A percentile compares a stretch with the other conserved stretches of the same genome.
Conservation (phyloP, 1,140 invertebrate genomes). For the Bombus affinis region DNA sequence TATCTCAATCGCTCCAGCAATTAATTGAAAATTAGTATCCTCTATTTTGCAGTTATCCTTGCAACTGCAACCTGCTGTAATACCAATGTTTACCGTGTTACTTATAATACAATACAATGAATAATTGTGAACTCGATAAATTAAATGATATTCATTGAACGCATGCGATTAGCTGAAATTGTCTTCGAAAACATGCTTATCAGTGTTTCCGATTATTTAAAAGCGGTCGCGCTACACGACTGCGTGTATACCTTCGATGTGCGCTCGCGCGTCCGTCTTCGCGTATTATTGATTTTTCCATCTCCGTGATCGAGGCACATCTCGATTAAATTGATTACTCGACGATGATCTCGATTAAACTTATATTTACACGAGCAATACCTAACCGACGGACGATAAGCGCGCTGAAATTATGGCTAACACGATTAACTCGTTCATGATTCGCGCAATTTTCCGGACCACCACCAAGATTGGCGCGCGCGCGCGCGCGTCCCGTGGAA, state of each 20-base stretch:
- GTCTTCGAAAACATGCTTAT: neutral
- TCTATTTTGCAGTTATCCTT: neutral
- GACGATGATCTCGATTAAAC: constrained; percentile 50
- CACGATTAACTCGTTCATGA: constrained; percentile 40
- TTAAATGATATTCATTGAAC: too few species aligned
- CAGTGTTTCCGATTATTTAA: neutral
- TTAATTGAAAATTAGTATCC: neutral
- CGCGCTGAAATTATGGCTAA: constrained; percentile 43
- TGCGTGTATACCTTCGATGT: neutral
- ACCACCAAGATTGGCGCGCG: neutral
- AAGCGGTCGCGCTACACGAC: constrained; percentile 3
- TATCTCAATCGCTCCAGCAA: neutral
- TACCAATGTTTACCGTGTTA: too few species aligned
- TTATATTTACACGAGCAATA: constrained; percentile 38
- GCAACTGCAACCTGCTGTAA: neutral
- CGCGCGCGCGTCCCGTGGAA: neutral
- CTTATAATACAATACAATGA: too few species aligned
- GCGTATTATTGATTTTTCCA: constrained; percentile 51
- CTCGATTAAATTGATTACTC: constrained; percentile 64
- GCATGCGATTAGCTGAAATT: neutral
- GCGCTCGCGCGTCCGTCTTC: neutral
- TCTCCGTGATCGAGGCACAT: constrained; percentile 38
- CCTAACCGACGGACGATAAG: constrained; percentile 24
- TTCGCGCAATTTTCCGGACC: constrained; percentile 32
- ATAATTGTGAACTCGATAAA: too few species aligned